Conservation (phyloP, 1,140 invertebrate genomes). For the Bombyx mandarina region DNA sequence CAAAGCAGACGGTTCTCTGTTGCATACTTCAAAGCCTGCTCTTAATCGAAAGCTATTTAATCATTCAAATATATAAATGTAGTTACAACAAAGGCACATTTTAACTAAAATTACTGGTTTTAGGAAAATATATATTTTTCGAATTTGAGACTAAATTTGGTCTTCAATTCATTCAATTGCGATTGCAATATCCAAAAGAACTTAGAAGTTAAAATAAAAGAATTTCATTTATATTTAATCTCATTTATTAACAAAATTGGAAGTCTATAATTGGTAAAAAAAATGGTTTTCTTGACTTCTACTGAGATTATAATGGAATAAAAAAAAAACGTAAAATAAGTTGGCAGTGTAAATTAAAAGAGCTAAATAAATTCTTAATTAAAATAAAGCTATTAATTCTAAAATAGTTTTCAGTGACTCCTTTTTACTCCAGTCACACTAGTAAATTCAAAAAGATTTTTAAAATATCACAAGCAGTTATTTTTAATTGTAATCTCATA, state of each 20-base stretch:
- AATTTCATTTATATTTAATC: conserved; percentile 8
- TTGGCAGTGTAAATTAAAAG: conserved; percentile 48
- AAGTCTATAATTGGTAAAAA: conserved; percentile 8
- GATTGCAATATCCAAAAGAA: too few species aligned
- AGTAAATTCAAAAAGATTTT: conserved; percentile 8
- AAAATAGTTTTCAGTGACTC: conserved; percentile 12
- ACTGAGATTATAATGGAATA: conserved; percentile 7
- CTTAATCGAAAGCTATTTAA: too few species aligned
- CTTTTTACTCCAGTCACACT: conserved; percentile 8
- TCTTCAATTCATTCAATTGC: too few species aligned
- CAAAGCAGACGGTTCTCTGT: too few species aligned
- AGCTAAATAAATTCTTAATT: conserved; percentile 20
- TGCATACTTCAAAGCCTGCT: too few species aligned
- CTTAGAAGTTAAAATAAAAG: conserved; percentile 3
- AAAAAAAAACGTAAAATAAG: conserved; percentile 19
- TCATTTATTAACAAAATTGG: conserved; percentile 18
- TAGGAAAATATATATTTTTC: too few species aligned
- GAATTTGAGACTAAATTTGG: too few species aligned
- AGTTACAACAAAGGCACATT: too few species aligned
- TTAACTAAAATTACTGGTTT: too few species aligned
- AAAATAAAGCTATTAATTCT: conserved; percentile 26
- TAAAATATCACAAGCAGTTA: conserved; percentile 36
- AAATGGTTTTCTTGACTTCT: conserved; percentile 13
- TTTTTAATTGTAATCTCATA: conserved; percentile 1
- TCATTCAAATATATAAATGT: too few species aligned